Base-by-base conservation (phyloP, 2,113 vertebrate species). In the Rhodinocichla rosea region DNA sequence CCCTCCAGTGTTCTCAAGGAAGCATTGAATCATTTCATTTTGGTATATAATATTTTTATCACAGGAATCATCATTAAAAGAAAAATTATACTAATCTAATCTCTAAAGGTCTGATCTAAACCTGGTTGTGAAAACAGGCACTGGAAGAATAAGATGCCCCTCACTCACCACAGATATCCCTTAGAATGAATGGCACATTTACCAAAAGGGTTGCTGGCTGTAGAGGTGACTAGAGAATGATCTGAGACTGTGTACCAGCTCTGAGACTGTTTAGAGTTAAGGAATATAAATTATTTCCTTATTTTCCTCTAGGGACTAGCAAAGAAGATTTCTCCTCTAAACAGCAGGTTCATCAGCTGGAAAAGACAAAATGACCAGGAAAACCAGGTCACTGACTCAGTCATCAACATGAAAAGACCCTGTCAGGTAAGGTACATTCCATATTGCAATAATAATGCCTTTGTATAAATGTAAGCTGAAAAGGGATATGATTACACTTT, bases 1-100 rank as follows among this genome's bases (percentile, higher is more conserved):
- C 97, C 96, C 97, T 96, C 97, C 96, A 96, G 96, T 95, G 97
- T 95, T 93, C 89, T 83, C 74, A 94, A 64, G 68, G 40, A 93
- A 90, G 94, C 87, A 96, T 12, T 87, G 96, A 89, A 94, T 86
- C 2, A 45, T 80, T 90, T 90, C 2, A 67, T 84, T 82, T 91
- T 71, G n/a, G 18, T 70, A 42, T 88, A 75, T 94, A 87, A 22
- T 17, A 56, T 70, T 94, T 92, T 88, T 74, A 57, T 73, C 81
- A 73, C n/a, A 45, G 13, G 19, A 88, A 90, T 26, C 59, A 53
- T 19, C 19, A 52, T 9, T 15, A 67, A 35, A 59, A 52, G 39
- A 89, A 81, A 83, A 35, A 75, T 52, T 68, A 28, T 44, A 44
- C 55, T 84, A 7, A 39, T 40, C 37, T 81, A 50, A 78, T 56